These are phyloP conservation scores for Esperia sulphurella DNA, from an alignment of 2,888 invertebrate genomes.

Conservation along the genomic window DNA sequence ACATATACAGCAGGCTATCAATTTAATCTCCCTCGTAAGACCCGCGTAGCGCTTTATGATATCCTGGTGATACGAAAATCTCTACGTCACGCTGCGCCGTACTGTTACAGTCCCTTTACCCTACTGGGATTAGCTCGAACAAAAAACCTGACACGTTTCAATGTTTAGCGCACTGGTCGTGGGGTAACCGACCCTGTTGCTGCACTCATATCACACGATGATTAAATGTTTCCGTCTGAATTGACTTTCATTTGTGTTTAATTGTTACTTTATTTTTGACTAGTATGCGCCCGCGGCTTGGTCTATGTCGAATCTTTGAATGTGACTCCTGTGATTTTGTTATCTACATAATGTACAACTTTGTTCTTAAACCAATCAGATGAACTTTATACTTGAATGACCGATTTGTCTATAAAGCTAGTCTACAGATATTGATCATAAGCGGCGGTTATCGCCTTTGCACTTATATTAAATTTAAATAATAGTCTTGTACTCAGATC, in stretches of 20 bases:
- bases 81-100: conserved; percentile 21
- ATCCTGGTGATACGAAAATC: conserved; percentile 7
- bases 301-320: too few relatives aligned
- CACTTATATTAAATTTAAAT: too few relatives aligned
- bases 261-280: conserved; percentile 8
- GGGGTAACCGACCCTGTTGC: conserved; percentile 7
- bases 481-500: too few relatives aligned
- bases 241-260: conserved; percentile 28
- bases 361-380: too few relatives aligned
- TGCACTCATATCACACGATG: conserved; percentile 32
- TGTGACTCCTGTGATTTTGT: too few relatives aligned
- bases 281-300: neutral
- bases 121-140: conserved; percentile 20
- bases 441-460: too few relatives aligned
- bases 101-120: conserved; percentile 15
- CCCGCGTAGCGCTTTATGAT: conserved; percentile 14
- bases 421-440: too few relatives aligned
- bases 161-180: conserved; percentile 3
- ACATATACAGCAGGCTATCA: conserved; percentile 11
- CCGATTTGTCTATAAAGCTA: too few relatives aligned
- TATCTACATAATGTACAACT: too few relatives aligned
- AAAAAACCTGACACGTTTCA: conserved; percentile 15
- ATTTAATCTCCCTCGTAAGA: conserved; percentile 15
- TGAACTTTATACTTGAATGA: too few relatives aligned
- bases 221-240: conserved; percentile 43